These are phyloP conservation scores for Sternarchorhynchus goeldii DNA, from an alignment of 2,797 vertebrate genomes.

Conservation along the genomic window DNA sequence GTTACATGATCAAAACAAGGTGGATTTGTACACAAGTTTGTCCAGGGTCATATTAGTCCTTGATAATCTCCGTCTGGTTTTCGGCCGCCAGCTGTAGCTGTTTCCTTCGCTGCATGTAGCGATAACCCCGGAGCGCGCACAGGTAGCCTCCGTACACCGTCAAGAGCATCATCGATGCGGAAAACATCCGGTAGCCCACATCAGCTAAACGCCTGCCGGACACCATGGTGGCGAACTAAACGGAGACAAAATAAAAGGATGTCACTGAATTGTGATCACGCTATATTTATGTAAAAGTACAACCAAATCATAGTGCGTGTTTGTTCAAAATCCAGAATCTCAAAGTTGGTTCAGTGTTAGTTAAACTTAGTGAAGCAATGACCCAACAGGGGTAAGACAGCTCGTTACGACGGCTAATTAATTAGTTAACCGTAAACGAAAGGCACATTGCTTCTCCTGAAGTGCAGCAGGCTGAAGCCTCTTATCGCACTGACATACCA, in stretches of 20 bases:
- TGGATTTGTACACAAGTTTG: neutral
- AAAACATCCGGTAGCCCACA: slow-evolving; percentile 86
- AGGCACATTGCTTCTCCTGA: too few relatives aligned
- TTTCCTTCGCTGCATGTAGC: slow-evolving; percentile 68
- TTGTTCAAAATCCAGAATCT: too few relatives aligned
- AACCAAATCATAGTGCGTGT: too few relatives aligned
- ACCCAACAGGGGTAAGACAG: too few relatives aligned
- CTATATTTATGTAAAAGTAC: neutral
- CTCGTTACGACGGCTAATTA: too few relatives aligned
- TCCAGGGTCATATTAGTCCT: slow-evolving; percentile 37
- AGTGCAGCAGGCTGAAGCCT: too few relatives aligned
- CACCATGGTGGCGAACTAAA: slow-evolving; percentile 73
- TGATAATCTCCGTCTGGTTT: slow-evolving; percentile 69
- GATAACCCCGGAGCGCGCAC: slow-evolving; percentile 77
- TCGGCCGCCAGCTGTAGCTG: slow-evolving; percentile 71
- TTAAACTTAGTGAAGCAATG: too few relatives aligned
- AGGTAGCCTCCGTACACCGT: slow-evolving; percentile 87
- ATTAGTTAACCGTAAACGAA: too few relatives aligned
- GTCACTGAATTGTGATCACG: neutral
- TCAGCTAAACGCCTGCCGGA: slow-evolving; percentile 86
- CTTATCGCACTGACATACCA: too few relatives aligned
- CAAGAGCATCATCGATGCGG: slow-evolving; percentile 89
- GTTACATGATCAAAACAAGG: slow-evolving; percentile 10
- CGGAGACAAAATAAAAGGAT: neutral
- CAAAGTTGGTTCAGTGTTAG: too few relatives aligned